Evolutionary conservation across 2,888 invertebrate genomes (phyloP).

Genomic region (Mactromeris polynyma): DNA sequence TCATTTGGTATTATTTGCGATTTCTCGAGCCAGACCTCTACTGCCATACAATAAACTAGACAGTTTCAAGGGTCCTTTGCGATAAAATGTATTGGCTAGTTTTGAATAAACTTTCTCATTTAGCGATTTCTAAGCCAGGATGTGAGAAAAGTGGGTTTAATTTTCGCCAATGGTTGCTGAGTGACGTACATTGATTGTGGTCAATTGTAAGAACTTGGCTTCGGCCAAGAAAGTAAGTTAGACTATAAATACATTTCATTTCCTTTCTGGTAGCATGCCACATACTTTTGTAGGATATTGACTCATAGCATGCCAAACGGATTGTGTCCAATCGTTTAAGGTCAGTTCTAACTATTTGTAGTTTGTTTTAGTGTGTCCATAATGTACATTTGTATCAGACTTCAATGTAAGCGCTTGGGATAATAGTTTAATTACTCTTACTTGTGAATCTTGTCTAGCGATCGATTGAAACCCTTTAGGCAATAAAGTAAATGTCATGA

Average conservation of each 20-base stretch:
- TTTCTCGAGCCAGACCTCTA: neutral
- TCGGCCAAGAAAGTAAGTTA: slow-evolving; percentile 13
- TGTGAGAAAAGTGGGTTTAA: slow-evolving; percentile 29
- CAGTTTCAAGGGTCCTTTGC: slow-evolving; percentile 33
- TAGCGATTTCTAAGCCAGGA: neutral
- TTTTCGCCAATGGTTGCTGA: slow-evolving; percentile 33
- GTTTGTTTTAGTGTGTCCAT: neutral
- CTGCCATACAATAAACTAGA: neutral
- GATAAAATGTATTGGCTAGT: slow-evolving; percentile 35
- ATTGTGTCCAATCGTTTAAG: neutral
- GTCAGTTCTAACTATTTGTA: neutral
- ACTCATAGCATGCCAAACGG: neutral
- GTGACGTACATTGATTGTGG: slow-evolving; percentile 35
- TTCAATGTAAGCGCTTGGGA: too few relatives aligned
- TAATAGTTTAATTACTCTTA: too few relatives aligned
- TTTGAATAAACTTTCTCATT: slow-evolving; percentile 31
- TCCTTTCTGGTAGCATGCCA: slow-evolving; percentile 42
- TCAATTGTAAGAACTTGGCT: slow-evolving; percentile 22
- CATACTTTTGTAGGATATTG: neutral
- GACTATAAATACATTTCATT: slow-evolving; percentile 42
- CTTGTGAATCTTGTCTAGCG: too few relatives aligned
- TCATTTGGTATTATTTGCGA: slow-evolving; percentile 45
- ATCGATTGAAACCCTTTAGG: too few relatives aligned
- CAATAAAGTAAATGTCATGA: too few relatives aligned
- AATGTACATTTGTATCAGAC: neutral